Evolutionary conservation across 2,113 vertebrate genomes (phyloP), one percentile per base, ranked within the genome.

Genomic region (Desmodus rotundus): DNA sequence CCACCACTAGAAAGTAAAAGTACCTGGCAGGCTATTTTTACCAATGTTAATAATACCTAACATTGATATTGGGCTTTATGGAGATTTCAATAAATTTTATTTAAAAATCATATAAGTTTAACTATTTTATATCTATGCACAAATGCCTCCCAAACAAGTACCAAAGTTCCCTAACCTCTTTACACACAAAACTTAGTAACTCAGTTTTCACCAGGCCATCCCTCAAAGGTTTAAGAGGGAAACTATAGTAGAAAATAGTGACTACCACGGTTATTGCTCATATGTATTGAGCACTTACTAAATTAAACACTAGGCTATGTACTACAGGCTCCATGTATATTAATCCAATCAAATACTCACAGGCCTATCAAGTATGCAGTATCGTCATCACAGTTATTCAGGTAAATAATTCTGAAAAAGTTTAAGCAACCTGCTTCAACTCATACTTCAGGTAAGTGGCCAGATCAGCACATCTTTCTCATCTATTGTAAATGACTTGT

Each of bases 61-160:
- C 4, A 73, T 4, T 87, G 28, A 43, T 45, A 63, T 1, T 84
- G 26, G 20, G 43, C 26, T 93, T 68, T 87, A 80, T 13, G 12
- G 22, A 78, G 36, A 93, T 91, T 33, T 88, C 80, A 89, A 58
- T 80, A 50, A 76, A 72, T 61, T 78, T 36, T 67, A 85, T 68
- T 93, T 91, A 61, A 91, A 95, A 52, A 41, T 78, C 16, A n/a
- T 56, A 50, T 65, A 52, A 83, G 16, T 93, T 91, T 56, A 78
- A 72, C 80, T 72, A 89, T 65, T 94, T 22, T n/a, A 45, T 81
- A 82, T 33, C n/a, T 36, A 28, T 33, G 74, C 4, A 82, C 22
- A 88, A 87, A n/a, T 9, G 17, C 14, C 67, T 63, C 54, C 33
- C 52, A 80, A 33, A 65, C 5, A 45, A 88, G 38, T 11, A 54